Base-by-base conservation (phyloP, 2,888 invertebrate species). In the Gisinianus flammeolus region DNA sequence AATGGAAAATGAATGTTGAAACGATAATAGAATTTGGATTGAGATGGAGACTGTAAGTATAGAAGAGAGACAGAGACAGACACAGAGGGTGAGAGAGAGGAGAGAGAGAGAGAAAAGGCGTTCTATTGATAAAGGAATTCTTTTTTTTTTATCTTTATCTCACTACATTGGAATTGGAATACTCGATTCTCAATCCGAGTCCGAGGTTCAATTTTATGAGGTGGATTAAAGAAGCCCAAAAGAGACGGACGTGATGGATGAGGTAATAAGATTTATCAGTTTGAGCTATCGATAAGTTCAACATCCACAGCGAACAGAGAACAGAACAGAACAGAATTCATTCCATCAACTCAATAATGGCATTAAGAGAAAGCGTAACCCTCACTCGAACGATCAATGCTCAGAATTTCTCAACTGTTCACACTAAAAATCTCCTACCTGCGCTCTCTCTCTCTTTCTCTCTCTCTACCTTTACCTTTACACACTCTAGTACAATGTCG, bases 231-330 rank as follows among this genome's bases (percentile, higher is more conserved):
- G 70, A 70, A 70, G 52, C 69, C 69, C n/a, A 58, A 44, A 44
- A 16, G 44, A 19, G 19, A 6, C 44, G 30, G 70, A 70, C 70
- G 44, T 70, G 70, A 70, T 70, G 70, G 70, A 70, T 70, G 70
- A 70, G 70, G 52, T 52, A 70, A 52, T 70, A 52, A 70, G 70
- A 70, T 70, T 70, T 70, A 70, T 70, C 70, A 70, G 70, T 22
- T 10, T 12, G 26, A 54, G 26, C 2, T 54, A 70, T 70, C 70
- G 54, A 52, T 52, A 62, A 62, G 62, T 62, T 62, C 12, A 5
- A 35, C 35, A 35, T 35, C 19, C 62, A 26, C n/a, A n/a, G n/a
- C n/a, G n/a, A n/a, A n/a, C n/a, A n/a, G n/a, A n/a, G n/a, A n/a
- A n/a, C n/a, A n/a, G n/a, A n/a, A n/a, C n/a, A n/a, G n/a, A n/a